Percentiles rank a stretch among this genome's conserved stretches.
Evolutionary conservation across 2,113 vertebrate species (phyloP).

Genomic region (Myrmecobius fasciatus): DNA sequence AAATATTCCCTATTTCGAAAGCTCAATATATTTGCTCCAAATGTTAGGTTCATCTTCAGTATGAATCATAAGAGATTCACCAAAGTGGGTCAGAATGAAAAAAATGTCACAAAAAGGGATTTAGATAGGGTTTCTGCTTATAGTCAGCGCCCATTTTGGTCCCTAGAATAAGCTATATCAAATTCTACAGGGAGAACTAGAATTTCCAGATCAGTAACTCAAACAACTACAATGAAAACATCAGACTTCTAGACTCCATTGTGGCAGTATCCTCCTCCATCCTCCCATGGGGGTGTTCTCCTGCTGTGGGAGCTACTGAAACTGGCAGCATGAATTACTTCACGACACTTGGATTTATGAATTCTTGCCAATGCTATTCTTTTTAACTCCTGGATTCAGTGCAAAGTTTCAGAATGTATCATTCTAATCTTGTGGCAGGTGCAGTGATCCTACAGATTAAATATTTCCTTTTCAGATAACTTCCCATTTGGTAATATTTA

Average conservation of each 20-base stretch:
- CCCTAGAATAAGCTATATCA: not conserved
- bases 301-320: not conserved
- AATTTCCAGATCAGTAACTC: not conserved
- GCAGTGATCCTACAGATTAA: slow-evolving; percentile 48
- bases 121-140: not conserved
- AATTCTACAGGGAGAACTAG: not conserved
- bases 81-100: not conserved
- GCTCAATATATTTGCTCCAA: not conserved
- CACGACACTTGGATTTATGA: not conserved
- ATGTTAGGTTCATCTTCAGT: not conserved
- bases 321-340: not conserved
- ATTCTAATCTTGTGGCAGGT: slow-evolving; percentile 25
- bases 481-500: slow-evolving; percentile 5
- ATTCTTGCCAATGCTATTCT: not conserved
- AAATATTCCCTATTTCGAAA: not conserved
- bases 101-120: not conserved
- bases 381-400: slow-evolving; percentile 42
- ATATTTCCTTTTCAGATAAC: slow-evolving; percentile 61
- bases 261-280: not conserved
- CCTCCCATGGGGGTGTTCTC: not conserved
- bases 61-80: not conserved
- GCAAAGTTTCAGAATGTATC: slow-evolving; percentile 26
- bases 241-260: not conserved
- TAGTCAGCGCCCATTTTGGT: not conserved
- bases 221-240: not conserved